Percentiles rank a stretch among this genome's conserved stretches.
These are phyloP conservation scores for Bombus turneri DNA, from an alignment of 1,140 invertebrate genomes.

Conservation along the genomic window DNA sequence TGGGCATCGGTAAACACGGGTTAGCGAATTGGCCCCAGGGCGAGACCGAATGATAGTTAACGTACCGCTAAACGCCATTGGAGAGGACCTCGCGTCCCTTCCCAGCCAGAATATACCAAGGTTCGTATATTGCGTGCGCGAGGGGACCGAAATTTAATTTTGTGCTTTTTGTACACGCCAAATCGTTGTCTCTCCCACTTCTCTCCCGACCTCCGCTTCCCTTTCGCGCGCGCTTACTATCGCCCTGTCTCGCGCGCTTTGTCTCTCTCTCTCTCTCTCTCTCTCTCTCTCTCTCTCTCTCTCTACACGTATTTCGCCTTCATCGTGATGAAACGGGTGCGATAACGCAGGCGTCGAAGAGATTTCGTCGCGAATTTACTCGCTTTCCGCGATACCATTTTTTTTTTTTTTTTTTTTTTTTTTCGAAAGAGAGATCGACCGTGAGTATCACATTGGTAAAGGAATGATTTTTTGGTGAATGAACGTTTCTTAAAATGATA, in stretches of 20 bases:
- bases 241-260: constrained; percentile 41
- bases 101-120: constrained; percentile 48
- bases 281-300: background rate
- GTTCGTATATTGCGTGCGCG: constrained; percentile 78
- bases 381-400: constrained; percentile 26
- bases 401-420: no score
- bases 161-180: constrained; percentile 81
- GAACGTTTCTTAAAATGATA: no score
- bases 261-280: background rate
- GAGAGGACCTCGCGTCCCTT: constrained; percentile 71
- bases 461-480: no score
- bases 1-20: constrained; percentile 82
- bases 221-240: constrained; percentile 52
- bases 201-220: constrained; percentile 4
- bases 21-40: constrained; percentile 82
- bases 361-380: constrained; percentile 57
- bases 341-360: constrained; percentile 67
- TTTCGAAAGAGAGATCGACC: background rate
- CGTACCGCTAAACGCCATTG: constrained; percentile 83
- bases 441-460: background rate
- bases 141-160: constrained; percentile 82
- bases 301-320: background rate
- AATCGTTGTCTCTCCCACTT: constrained; percentile 69
- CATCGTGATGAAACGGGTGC: constrained; percentile 61
- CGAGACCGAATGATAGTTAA: constrained; percentile 82